Percentiles rank a stretch among this genome's conserved stretches.
Conservation (phyloP, 2,888 invertebrate species). For the Limnephilus lunatus region DNA sequence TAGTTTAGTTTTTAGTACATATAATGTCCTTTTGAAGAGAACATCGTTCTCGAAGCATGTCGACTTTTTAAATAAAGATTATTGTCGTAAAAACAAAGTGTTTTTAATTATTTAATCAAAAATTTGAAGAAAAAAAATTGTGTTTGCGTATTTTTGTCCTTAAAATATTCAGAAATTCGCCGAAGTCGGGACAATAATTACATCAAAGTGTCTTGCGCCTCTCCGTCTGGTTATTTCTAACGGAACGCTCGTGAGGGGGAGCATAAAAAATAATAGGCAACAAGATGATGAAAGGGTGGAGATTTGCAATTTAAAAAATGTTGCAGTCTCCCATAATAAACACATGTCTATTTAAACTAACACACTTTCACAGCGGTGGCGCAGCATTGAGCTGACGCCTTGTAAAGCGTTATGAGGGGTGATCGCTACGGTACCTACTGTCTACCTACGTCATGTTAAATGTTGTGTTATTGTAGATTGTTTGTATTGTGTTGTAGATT, state of each 20-base stretch:
- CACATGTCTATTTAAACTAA: neutral
- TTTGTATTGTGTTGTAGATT: too few relatives aligned
- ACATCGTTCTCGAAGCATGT: too few relatives aligned
- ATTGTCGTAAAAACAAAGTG: too few relatives aligned
- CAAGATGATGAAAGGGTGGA: constrained; percentile 14
- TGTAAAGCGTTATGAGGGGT: neutral
- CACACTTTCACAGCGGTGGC: neutral
- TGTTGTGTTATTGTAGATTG: neutral
- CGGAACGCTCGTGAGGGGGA: neutral
- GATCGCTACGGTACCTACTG: neutral
- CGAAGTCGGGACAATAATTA: neutral
- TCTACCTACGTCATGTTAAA: neutral
- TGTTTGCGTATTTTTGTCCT: neutral
- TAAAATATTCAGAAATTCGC: neutral
- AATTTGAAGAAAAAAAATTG: neutral
- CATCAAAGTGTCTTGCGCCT: neutral
- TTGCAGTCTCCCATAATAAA: neutral
- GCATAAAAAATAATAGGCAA: neutral
- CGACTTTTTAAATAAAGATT: too few relatives aligned
- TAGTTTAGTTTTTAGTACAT: too few relatives aligned
- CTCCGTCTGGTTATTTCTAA: neutral
- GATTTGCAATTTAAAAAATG: constrained; percentile 9
- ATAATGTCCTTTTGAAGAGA: too few relatives aligned
- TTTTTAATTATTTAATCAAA: too few relatives aligned
- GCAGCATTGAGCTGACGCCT: neutral